A percentile compares a stretch with the other conserved stretches of the same genome.
Conservation (phyloP, 2,113 vertebrate genomes). For the Gavia stellata region DNA sequence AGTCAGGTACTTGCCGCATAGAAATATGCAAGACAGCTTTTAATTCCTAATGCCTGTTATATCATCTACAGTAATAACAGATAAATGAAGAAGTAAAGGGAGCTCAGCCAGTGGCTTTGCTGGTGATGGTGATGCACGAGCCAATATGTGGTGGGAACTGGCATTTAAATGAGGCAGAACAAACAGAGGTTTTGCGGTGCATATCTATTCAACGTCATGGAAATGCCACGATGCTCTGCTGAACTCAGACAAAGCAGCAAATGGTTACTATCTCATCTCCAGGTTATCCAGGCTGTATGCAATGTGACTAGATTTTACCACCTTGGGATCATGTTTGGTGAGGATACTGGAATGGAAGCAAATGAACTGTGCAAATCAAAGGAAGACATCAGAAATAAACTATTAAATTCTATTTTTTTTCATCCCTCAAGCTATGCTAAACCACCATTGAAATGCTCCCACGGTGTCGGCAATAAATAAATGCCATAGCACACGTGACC, state of each 20-base stretch:
- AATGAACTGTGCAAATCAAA: not conserved
- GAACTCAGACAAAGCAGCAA: not conserved
- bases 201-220: not conserved
- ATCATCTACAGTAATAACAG: not conserved
- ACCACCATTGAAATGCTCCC: not conserved
- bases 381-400: not conserved
- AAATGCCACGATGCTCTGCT: not conserved
- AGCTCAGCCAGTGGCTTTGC: not conserved
- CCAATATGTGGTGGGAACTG: not conserved
- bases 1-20: not conserved
- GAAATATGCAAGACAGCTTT: slow-evolving; percentile 16
- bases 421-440: not conserved
- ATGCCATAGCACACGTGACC: not conserved
- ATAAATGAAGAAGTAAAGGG: not conserved
- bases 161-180: slow-evolving; percentile 22
- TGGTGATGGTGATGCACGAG: not conserved
- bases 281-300: not conserved
- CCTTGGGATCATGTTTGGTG: not conserved
- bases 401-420: not conserved
- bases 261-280: not conserved
- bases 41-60: slow-evolving; percentile 1
- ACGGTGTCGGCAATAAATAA: not conserved
- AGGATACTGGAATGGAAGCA: not conserved
- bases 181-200: not conserved
- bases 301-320: not conserved